Percentiles rank a stretch among this genome's conserved stretches.
These are phyloP conservation scores for Heteropelma amictum DNA, from an alignment of 2,888 invertebrate species.

Conservation along the genomic window DNA sequence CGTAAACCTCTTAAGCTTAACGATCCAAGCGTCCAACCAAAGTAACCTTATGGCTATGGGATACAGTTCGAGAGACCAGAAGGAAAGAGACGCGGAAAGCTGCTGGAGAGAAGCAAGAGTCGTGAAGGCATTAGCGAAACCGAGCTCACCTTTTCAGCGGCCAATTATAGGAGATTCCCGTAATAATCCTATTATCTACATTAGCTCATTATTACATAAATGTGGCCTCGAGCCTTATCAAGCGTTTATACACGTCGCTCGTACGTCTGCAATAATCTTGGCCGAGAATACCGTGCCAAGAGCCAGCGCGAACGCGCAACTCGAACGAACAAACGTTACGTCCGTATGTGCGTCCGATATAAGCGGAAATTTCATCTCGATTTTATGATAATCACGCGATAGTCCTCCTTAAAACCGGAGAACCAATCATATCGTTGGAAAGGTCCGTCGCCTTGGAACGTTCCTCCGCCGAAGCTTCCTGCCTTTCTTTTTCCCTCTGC, in stretches of 20 bases:
- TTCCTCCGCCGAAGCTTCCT: background rate
- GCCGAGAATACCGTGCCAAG: background rate
- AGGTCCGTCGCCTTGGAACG: background rate
- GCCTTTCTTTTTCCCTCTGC: background rate
- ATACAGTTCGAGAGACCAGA: background rate
- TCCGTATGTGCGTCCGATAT: slow-evolving; percentile 23
- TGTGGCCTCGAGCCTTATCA: slow-evolving; percentile 62
- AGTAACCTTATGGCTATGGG: slow-evolving; percentile 65
- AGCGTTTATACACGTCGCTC: slow-evolving; percentile 60
- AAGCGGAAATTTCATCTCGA: slow-evolving; percentile 41
- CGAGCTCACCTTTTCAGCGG: slow-evolving; percentile 75
- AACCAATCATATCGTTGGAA: slow-evolving; percentile 20
- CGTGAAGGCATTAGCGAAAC: slow-evolving; percentile 64
- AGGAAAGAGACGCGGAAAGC: slow-evolving; percentile 21
- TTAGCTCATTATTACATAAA: slow-evolving; percentile 77
- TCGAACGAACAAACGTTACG: too few species aligned
- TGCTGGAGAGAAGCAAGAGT: slow-evolving; percentile 37
- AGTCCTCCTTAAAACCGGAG: too few species aligned
- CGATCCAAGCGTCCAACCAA: slow-evolving; percentile 66
- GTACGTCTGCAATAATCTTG: slow-evolving; percentile 49
- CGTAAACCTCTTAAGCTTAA: slow-evolving; percentile 73
- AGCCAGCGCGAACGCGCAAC: slow-evolving; percentile 31
- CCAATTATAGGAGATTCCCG: slow-evolving; percentile 76
- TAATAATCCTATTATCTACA: slow-evolving; percentile 77
- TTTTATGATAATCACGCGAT: slow-evolving; percentile 43